A percentile compares a stretch with the other conserved stretches of the same genome.
Evolutionary conservation across 2,888 invertebrate species (phyloP).

Genomic region (Coenonympha glycerion): DNA sequence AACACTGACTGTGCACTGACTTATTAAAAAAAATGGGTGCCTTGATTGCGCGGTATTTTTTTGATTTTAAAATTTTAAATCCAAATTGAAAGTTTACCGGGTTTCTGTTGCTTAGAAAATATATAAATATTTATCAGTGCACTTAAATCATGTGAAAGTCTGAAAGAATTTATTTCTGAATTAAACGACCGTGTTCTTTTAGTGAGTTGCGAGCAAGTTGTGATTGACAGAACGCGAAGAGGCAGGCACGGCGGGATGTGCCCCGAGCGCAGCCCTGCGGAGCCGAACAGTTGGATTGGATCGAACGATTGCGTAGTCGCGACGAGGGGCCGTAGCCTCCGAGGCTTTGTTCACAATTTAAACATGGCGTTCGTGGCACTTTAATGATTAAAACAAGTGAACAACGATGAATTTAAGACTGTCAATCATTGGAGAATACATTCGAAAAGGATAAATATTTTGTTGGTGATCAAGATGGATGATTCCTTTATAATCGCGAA

Average conservation of each 20-base stretch:
- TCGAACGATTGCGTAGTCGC: slow-evolving; percentile 70
- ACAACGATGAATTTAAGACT: slow-evolving; percentile 14
- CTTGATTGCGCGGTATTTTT: slow-evolving; percentile 51
- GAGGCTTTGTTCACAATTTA: slow-evolving; percentile 37
- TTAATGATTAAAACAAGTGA: slow-evolving; percentile 30
- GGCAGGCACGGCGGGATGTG: slow-evolving; percentile 41
- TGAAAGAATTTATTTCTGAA: not conserved
- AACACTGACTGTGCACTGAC: not conserved
- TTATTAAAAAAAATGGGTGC: slow-evolving; percentile 32
- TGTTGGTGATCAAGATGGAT: slow-evolving; percentile 55
- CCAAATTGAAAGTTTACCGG: slow-evolving; percentile 42
- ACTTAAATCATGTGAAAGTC: not conserved
- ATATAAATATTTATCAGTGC: not conserved
- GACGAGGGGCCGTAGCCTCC: slow-evolving; percentile 47
- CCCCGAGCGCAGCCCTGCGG: slow-evolving; percentile 73
- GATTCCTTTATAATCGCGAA: slow-evolving; percentile 75
- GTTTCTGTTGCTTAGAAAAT: not conserved
- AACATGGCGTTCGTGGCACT: slow-evolving; percentile 29
- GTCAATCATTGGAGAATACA: slow-evolving; percentile 17
- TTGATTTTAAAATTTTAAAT: slow-evolving; percentile 34
- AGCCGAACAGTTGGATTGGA: slow-evolving; percentile 66
- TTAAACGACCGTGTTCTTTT: not conserved
- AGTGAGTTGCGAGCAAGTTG: not conserved
- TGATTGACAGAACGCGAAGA: too few relatives aligned
- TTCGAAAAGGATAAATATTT: slow-evolving; percentile 15